Evolutionary conservation across 2,113 vertebrate genomes (phyloP), one percentile per base, ranked within the genome.

Genomic region (Istiophorus platypterus): DNA sequence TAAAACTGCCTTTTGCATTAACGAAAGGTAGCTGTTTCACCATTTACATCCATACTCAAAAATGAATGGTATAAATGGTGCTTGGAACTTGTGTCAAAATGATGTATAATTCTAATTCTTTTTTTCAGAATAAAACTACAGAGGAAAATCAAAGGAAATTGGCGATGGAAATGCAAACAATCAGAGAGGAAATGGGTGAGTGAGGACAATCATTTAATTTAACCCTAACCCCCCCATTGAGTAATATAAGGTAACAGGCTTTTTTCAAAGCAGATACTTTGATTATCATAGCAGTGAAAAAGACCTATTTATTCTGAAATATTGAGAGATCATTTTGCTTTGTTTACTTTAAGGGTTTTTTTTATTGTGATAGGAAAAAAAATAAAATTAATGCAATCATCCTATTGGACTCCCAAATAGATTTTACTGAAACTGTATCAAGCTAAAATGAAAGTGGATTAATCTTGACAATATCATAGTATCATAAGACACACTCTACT

Each of bases 111-210:
- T 79, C 4, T 7, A 0, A 56, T 81, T n/a, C n/a, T n/a, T n/a
- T n/a, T n/a, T 93, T 94, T 90, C 96, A 99, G 98, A 98, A 89
- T 89, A 95, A 97, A 95, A 94, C 92, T 68, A 83, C 95, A 81
- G 94, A 97, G 86, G 95, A 95, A 91, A 97, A 96, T 93, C 95
- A 96, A 90, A 95, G 93, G 84, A 95, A 96, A 69, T 90, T 99
- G 89, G 95, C 89, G 27, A 18, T 92, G 61, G 96, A 98, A 87
- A 96, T 99, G 80, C 93, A 95, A 79, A 95, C 92, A 88, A 96
- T 98, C 94, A 96, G 92, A 94, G 95, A 98, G 86, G 97, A 99
- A 96, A 95, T 97, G 83, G 97, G 98, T 99, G 95, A 97, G 98
- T 96, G 81, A 20, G 5, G 49, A 29, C 0, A 17, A 64, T 34